Percentiles rank a stretch among this genome's conserved stretches.
Evolutionary conservation across 2,797 vertebrate genomes (phyloP).

Genomic region (Tolypeutes matacus): DNA sequence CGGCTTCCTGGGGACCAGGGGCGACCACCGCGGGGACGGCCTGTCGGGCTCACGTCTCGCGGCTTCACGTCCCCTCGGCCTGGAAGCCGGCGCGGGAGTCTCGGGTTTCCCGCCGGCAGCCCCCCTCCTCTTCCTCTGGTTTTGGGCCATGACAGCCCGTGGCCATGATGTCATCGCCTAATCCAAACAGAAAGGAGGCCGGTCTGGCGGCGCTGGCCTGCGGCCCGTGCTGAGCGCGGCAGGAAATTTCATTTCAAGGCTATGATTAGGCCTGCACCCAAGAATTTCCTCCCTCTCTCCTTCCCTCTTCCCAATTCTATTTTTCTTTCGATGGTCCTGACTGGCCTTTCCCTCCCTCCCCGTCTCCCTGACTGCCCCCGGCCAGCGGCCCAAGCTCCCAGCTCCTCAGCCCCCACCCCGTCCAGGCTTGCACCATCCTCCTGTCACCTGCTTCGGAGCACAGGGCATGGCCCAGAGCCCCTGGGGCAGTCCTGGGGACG

Average conservation of each 20-base stretch:
- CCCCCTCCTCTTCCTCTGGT: conserved; percentile 42
- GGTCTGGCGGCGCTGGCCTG: conserved; percentile 54
- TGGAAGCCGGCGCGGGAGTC: background rate
- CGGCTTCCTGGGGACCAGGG: background rate
- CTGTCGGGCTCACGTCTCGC: background rate
- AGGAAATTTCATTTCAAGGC: conserved; percentile 45
- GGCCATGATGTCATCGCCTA: conserved; percentile 77
- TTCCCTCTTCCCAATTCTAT: background rate
- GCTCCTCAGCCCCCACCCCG: background rate
- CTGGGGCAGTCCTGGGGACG: background rate
- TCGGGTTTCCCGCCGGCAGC: conserved; percentile 53
- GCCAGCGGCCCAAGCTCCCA: background rate
- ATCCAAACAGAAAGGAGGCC: conserved; percentile 68
- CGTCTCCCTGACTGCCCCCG: background rate
- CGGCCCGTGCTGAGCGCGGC: conserved; percentile 71
- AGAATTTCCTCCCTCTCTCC: conserved; percentile 33
- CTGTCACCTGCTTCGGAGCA: background rate
- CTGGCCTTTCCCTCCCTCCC: background rate
- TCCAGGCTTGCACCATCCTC: no score
- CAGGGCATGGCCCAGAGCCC: rapidly evolving
- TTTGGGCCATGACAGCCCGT: conserved; percentile 45
- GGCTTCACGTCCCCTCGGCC: conserved; percentile 41
- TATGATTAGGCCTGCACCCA: conserved; percentile 58
- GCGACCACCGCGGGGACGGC: background rate
- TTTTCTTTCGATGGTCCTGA: background rate